Evolutionary conservation across 2,797 vertebrate genomes (phyloP), one percentile per base, ranked within the genome.

Genomic region (Myiotriccus ornatus): DNA sequence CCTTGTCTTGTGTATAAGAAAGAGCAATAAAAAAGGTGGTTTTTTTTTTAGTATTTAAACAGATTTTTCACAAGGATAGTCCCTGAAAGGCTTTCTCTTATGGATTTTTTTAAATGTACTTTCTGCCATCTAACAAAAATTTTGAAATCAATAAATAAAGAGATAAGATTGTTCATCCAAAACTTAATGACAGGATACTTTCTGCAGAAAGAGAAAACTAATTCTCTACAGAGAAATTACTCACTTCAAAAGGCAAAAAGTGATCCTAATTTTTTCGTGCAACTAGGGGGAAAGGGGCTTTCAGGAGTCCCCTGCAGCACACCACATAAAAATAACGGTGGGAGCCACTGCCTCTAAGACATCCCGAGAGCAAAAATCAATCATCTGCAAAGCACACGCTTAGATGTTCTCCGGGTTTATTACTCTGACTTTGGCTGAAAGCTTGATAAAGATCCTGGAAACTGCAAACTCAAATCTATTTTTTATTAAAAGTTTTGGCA

Each of bases 391-490:
- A 95, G 70, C 88, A 95, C 94, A 95, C 53, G 1, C 86, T 97
- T 87, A 89, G 80, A 96, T 87, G 49, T 73, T 94, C 79, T 44
- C 79, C 43, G 83, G 28, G 75, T 97, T 97, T 97, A 97, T 96
- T 96, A 81, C 93, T 95, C 95, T 86, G 84, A 57, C 84, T 97
- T 96, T 96, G 95, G 96, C 93, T 97, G 95, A 93, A 95, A 97
- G 86, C 88, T 74, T 96, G 96, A 97, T 96, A 96, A 97, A 97
- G 92, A 63, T 86, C 85, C 89, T 97, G 95, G 97, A 97, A 97
- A 96, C 63, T 92, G 75, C 92, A 91, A 94, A 76, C 3, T 3
- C 92, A 93, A 97, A 97, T 96, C 85, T 87, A 85, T 71, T 94
- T 93, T 93, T 93, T 89, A 97, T 96, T 93, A 87, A 68, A 86